Base-by-base conservation (phyloP, 2,888 invertebrate species). In the Papilio demoleus region DNA sequence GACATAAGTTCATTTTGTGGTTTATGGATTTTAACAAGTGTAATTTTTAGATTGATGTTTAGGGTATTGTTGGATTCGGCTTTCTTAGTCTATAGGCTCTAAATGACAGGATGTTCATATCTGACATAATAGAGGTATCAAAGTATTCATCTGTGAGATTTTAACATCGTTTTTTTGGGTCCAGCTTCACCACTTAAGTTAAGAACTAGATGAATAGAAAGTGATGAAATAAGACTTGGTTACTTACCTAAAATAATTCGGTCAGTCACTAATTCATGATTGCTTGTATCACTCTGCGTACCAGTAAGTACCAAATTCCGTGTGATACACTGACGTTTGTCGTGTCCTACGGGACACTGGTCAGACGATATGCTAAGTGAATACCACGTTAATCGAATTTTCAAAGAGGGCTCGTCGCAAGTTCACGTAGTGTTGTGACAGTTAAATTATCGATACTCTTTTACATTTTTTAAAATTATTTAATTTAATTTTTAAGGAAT, bases 321-420 rank as follows among this genome's bases (percentile, higher is more conserved):
- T 64, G 65, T 69, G 71, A 63, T 69, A 70, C 73, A 75, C 72
- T 77, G 74, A 73, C 78, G 79, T 73, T 74, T 74, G 73, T 74
- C 73, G 72, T 73, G 79, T 81, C 87, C 87, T 79, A 74, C 79
- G 88, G 89, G 88, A 88, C 87, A 88, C 87, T 86, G 81, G 75
- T 70, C 77, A 74, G 76, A 78, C 85, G 82, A 83, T 87, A 87
- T 83, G 81, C 80, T 87, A 87, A 87, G 85, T 86, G 84, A 86
- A 85, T 81, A 83, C 81, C 76, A 77, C 81, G 85, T 86, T 91
- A 91, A 91, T 91, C 89, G 90, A 89, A 90, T 91, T 90, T 90
- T 83, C 87, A 85, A 85, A 87, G 80, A 86, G 88, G 88, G 87
- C 80, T 84, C 75, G 79, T 76, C 80, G 79, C 70, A 73, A 53